Percentiles rank a stretch among this genome's conserved stretches.
Conservation (phyloP, 1,140 invertebrate species). For the Drosophila busckii region DNA sequence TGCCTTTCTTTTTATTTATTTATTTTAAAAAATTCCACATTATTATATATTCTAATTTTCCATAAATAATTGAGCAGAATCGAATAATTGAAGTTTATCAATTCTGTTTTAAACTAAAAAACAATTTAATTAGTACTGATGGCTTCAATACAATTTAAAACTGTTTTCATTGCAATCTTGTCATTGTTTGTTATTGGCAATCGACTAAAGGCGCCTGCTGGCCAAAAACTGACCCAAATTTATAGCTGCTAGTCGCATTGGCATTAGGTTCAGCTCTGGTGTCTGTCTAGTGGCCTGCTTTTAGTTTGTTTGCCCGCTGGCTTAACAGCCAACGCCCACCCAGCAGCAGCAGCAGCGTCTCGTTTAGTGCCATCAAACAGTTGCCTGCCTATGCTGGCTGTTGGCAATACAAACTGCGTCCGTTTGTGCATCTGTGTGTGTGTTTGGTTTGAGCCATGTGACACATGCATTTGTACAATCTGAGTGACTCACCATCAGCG, state of each 20-base stretch:
- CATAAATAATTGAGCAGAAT: too few relatives aligned
- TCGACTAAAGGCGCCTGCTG: constrained; percentile 31
- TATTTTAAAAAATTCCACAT: neutral
- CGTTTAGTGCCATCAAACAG: constrained; percentile 53
- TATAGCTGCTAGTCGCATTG: constrained; percentile 29
- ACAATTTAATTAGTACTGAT: constrained; percentile 1
- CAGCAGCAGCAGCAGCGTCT: constrained; percentile 1
- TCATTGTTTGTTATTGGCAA: constrained; percentile 28
- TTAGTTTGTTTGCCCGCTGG: constrained; percentile 32
- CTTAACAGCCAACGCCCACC: neutral
- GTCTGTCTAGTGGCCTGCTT: neutral
- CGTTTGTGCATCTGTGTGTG: constrained; percentile 10
- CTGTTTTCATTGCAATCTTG: constrained; percentile 11
- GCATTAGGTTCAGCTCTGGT: neutral
- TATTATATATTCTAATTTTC: too few relatives aligned
- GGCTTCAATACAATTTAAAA: too few relatives aligned
- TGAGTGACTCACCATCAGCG: constrained; percentile 22
- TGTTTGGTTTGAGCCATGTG: constrained; percentile 30
- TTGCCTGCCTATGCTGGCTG: constrained; percentile 26
- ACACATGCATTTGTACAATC: constrained; percentile 20
- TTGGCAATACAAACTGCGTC: constrained; percentile 15
- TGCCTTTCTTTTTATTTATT: too few relatives aligned
- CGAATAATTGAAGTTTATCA: too few relatives aligned
- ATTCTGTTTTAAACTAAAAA: constrained; percentile 9
- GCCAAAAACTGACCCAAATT: constrained; percentile 74